Evolutionary conservation across 2,888 invertebrate species (phyloP), one percentile per base, ranked within the genome.

Genomic region (Nomada flava): DNA sequence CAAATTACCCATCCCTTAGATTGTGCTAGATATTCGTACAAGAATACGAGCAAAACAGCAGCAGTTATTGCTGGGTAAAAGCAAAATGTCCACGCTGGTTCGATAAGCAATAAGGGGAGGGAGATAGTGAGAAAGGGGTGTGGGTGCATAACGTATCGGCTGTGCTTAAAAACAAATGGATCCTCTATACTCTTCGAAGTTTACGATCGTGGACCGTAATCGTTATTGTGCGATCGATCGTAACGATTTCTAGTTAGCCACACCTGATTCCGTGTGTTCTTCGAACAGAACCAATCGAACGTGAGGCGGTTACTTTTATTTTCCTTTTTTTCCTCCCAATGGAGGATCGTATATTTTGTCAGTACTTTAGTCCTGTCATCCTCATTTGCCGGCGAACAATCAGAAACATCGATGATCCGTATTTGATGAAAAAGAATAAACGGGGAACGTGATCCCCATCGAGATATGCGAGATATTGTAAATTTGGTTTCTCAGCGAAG

Each of bases 191-290:
- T 55, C 36, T 2, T 62, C 68, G 64, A 81, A 83, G 80, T 87
- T 88, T 86, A 84, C 77, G 84, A 67, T 84, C 74, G 53, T 50
- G 70, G 68, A 67, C 53, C 69, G 82, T 86, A 70, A 82, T 69
- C 84, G 76, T 83, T 84, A 84, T 79, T 68, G 82, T 74, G 59
- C 76, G 78, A 82, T 84, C 76, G 88, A 84, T 86, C 77, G 59
- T 72, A 84, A 86, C 88, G 84, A 84, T 86, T 82, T 84, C 80
- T 84, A 86, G 80, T 87, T 87, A 86, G 73, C 60, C 57, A 60
- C 86, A 86, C 82, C 87, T 84, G 87, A 65, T 87, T 75, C 83
- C 83, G 29, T 65, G 70, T 75, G 62, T 67, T 60, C 50, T 50
- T 42, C 57, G 60, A 57, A 62, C 42, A 47, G 57, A 55, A 7